Base-by-base conservation (phyloP, 2,113 vertebrate species). In the Pavo muticus region DNA sequence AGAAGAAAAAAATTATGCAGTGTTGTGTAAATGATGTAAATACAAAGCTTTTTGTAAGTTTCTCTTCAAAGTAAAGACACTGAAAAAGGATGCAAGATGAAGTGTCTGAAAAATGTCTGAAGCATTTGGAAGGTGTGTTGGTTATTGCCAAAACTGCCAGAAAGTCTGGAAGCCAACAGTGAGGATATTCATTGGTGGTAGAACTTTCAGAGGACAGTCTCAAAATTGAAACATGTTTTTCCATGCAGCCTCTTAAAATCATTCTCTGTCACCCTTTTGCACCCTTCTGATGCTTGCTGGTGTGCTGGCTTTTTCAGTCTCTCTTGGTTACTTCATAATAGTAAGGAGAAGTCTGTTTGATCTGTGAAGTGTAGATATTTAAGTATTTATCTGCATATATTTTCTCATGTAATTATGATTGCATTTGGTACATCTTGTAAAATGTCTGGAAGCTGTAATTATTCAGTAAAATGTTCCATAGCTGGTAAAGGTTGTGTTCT, bases 401-500 rank as follows among this genome's bases (percentile, higher is more conserved):
- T 77, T 91, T 91, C 60, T 64, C 84, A 85, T 95, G 72, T 91
- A 88, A 90, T 75, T 84, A 40, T 61, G 72, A 47, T 69, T 94
- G 54, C 91, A 80, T 77, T 84, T 2, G 4, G 69, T 88, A 60
- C 63, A 37, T 87, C 78, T 37, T 96, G 91, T 94, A 87, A 93
- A 37, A 73, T 37, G 39, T 54, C 63, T 95, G 73, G 37, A 88
- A 87, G 77, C 50, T 93, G 68, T 84, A 84, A 93, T 94, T 93
- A 50, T 17, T 93, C 83, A 95, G 96, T 97, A 95, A 95, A 97
- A 92, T 25, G 35, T 85, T 89, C 60, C 52, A 17, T 80, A 85
- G 78, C 47, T 2, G 4, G 90, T 88, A 85, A 95, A 87, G 84
- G 39, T 93, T 32, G 57, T 45, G 19, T 85, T 84, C 70, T 87